phyloP scores from a whole-genome alignment of 2,113 vertebrate genomes.

The Pardalotus punctatus region DNA sequence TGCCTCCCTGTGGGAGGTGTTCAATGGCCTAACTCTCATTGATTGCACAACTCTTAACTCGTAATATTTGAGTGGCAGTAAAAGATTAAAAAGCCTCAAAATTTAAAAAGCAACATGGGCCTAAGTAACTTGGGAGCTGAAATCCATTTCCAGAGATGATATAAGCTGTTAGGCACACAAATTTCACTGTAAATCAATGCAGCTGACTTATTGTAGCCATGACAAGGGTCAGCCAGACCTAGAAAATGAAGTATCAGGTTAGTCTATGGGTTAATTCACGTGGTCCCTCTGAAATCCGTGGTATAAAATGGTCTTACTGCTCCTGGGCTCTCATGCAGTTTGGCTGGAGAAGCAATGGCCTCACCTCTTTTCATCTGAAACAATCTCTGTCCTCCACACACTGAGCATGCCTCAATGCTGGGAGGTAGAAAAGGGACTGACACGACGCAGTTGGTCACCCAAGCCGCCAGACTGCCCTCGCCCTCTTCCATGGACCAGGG shows the following conservation, averaged over 20 bases:
- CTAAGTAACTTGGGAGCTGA: background rate
- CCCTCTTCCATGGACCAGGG: background rate
- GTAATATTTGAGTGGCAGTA: background rate
- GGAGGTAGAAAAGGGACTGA: background rate
- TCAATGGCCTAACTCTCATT: background rate
- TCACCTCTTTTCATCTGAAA: background rate
- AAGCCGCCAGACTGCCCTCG: background rate
- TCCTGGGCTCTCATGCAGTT: background rate
- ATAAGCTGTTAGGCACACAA: background rate
- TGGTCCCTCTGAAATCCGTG: background rate
- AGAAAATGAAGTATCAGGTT: background rate
- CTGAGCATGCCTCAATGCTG: background rate
- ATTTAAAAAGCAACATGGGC: background rate
- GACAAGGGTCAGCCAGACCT: background rate
- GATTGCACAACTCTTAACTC: background rate
- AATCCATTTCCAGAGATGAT: background rate
- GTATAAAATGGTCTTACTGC: background rate
- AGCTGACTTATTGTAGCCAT: background rate
- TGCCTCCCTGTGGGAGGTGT: background rate
- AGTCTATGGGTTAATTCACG: background rate
- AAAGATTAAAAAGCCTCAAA: background rate
- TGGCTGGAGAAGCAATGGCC: background rate
- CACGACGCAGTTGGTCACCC: fast-evolving
- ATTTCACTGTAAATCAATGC: background rate
- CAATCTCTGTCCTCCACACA: background rate